Percentiles rank a stretch among this genome's conserved stretches.
Conservation (phyloP, 2,113 vertebrate genomes). For the Oncorhynchus clarkii region DNA sequence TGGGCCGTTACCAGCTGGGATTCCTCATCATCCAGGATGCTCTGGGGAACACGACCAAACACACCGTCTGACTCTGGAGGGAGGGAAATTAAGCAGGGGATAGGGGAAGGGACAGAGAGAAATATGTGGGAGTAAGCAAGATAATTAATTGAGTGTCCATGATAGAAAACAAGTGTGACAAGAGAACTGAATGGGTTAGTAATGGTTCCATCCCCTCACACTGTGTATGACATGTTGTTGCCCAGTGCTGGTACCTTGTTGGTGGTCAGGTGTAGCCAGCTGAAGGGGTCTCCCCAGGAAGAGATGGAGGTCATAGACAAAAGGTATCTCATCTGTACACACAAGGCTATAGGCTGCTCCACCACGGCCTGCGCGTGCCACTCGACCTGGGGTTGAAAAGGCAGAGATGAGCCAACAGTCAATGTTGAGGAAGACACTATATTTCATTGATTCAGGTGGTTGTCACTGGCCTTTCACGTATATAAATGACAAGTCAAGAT, state of each 20-base stretch:
- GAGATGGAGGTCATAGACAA: conserved; percentile 89
- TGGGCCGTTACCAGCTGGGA: conserved; percentile 75
- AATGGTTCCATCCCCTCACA: background rate
- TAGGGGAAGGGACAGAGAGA: background rate
- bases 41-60: conserved; percentile 89
- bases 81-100: background rate
- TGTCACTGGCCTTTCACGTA: background rate
- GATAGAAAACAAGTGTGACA: background rate
- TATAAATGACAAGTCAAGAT: too few species aligned
- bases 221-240: background rate
- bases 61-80: conserved; percentile 67
- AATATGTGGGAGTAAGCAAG: too few species aligned
- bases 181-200: background rate
- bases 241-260: conserved; percentile 62
- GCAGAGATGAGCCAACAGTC: background rate
- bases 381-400: conserved; percentile 77
- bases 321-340: conserved; percentile 86
- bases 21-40: conserved; percentile 87
- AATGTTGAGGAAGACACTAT: background rate
- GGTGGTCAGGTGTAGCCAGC: conserved; percentile 69
- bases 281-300: conserved; percentile 83
- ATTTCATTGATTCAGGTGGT: background rate
- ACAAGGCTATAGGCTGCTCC: conserved; percentile 88
- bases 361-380: conserved; percentile 89
- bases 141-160: too few species aligned